Percentiles rank a stretch among this genome's conserved stretches.
These are phyloP conservation scores for Hyperopisus bebe DNA, from an alignment of 2,113 vertebrate species.

Conservation along the genomic window DNA sequence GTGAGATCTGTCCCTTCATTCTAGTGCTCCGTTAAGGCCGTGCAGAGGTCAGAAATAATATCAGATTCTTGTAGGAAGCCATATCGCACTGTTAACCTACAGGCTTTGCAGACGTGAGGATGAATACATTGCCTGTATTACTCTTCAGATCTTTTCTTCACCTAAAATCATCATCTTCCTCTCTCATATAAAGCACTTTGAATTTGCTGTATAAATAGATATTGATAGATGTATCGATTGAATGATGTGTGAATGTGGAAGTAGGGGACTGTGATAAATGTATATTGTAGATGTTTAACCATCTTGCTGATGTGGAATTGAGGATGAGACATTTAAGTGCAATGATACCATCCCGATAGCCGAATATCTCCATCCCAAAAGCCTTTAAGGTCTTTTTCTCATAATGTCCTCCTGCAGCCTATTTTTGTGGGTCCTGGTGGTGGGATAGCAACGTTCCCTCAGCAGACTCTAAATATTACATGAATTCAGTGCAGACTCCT, in stretches of 20 bases:
- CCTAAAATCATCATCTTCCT: background rate
- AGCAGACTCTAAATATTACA: background rate
- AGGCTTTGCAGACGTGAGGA: background rate
- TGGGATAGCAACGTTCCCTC: background rate
- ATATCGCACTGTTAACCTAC: background rate
- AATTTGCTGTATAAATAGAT: background rate
- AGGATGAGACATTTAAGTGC: background rate
- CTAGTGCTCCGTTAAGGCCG: background rate
- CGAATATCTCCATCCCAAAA: background rate
- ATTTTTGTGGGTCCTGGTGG: background rate
- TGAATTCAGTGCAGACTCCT: background rate
- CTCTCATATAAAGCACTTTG: background rate
- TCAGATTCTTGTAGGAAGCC: background rate
- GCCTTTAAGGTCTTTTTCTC: background rate
- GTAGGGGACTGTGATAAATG: background rate
- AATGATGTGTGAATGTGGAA: background rate
- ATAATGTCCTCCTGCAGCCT: background rate
- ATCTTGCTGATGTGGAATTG: background rate
- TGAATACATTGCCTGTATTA: background rate
- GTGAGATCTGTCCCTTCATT: background rate
- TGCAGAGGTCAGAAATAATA: background rate
- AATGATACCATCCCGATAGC: background rate
- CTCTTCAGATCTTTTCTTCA: background rate
- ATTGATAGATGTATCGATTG: background rate
- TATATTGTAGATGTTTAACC: background rate